phyloP scores from a whole-genome alignment of 2,797 vertebrate species.

The Champsocephalus esox region DNA sequence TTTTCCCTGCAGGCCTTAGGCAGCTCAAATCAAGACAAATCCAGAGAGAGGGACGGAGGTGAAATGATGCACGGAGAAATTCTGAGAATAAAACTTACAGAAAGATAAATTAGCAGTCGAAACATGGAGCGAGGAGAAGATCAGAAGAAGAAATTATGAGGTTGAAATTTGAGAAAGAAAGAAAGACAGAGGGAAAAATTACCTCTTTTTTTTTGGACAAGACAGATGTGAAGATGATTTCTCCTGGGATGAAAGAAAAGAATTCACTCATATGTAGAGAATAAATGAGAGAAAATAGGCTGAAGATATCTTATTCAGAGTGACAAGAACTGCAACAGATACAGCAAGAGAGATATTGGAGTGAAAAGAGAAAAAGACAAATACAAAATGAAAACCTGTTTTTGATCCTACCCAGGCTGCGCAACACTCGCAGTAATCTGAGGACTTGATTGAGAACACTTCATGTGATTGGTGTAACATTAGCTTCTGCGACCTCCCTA shows the following conservation, averaged over 20 bases:
- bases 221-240: constrained; percentile 37
- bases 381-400: not conserved
- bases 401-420: constrained; percentile 46
- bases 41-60: not conserved
- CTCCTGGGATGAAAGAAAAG: constrained; percentile 7
- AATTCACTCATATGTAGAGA: constrained; percentile 9
- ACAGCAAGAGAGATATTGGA: not conserved
- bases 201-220: not conserved
- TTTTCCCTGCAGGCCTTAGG: constrained; percentile 8
- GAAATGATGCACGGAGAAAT: not conserved
- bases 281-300: constrained; percentile 15
- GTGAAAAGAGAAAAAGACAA: constrained; percentile 14
- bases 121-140: not conserved
- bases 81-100: not conserved
- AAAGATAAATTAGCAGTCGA: constrained; percentile 16
- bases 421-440: constrained; percentile 52
- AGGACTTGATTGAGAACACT: constrained; percentile 67
- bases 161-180: constrained; percentile 7
- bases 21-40: constrained; percentile 19
- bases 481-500: constrained; percentile 66
- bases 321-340: not conserved
- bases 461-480: constrained; percentile 62
- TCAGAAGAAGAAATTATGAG: constrained; percentile 4
- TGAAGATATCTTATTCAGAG: constrained; percentile 2
- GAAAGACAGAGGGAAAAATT: constrained; percentile 8